Evolutionary conservation across 1,140 invertebrate species (phyloP), one percentile per base, ranked within the genome.

Genomic region (Seison nebaliae): DNA sequence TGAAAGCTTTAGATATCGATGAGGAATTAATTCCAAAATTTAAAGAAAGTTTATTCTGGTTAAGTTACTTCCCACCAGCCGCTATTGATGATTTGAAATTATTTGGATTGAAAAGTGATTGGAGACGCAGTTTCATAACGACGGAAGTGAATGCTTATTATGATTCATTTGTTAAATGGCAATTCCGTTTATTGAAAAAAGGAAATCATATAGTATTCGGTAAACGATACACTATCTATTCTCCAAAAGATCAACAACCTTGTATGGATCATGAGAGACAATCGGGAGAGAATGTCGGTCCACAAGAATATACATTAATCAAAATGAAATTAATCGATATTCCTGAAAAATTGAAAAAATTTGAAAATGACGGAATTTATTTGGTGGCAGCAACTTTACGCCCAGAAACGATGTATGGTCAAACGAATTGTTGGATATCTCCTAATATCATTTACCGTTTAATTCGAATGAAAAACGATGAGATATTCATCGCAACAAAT

Each of bases 401-500:
- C 45, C 86, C 88, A 8, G 91, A 98, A 63, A 98, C 91, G 1
- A 96, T 98, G 88, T 98, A 93, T 56, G 91, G 91, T 2, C 91
- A 96, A 64, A 98, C 91, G 0, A 98, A 96, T 54, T 93, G 86
- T 54, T 98, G 86, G 83, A 52, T 98, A 1, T 73, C 73, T 51
- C 91, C 91, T 3, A 80, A 91, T 48, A 81, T 94, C 46, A 70
- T 70, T 43, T 94, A 94, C 50, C 70, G 86, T 47, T 80, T 74
- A 11, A 75, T 80, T 57, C 63, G 70, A 48, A 68, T 69, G 4
- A 47, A 45, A 19, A 49, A 48, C 30, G 47, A 57, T n/a, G 76
- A 77, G 39, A 64, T 93, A 15, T 91, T 75, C 53, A 67, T 98
- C 32, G 79, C 72, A 44, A 91, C 83, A 0, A 53, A 60, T 38